Conservation (phyloP, 1,140 invertebrate genomes). For the Aradophagus sp. region DNA sequence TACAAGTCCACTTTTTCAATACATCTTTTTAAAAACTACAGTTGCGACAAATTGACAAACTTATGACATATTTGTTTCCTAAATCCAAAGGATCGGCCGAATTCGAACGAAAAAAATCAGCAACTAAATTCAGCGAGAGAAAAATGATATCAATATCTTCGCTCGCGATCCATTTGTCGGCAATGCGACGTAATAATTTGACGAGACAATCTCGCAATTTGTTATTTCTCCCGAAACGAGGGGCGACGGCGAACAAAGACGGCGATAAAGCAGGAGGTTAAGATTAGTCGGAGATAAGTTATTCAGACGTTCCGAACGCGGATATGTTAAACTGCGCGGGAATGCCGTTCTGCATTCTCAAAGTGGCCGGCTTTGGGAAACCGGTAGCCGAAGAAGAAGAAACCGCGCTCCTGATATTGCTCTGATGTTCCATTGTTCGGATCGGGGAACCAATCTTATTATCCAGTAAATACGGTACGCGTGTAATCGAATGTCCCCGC, state of each 20-base stretch:
- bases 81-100: no score
- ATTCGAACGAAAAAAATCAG: no score
- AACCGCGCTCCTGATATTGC: background rate
- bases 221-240: background rate
- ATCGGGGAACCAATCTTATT: conserved; percentile 44
- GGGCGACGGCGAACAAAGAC: background rate
- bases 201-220: background rate
- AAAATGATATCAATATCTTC: no score
- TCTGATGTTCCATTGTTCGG: conserved; percentile 38
- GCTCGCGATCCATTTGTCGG: no score
- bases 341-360: conserved; percentile 30
- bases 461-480: conserved; percentile 37
- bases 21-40: no score
- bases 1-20: no score
- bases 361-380: conserved; percentile 6
- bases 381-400: conserved; percentile 11
- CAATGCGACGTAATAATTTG: conserved; percentile 33
- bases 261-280: conserved; percentile 5
- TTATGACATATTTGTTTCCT: no score
- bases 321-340: conserved; percentile 24
- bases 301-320: conserved; percentile 16
- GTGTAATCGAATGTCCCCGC: conserved; percentile 39
- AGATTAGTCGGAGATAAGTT: conserved; percentile 14
- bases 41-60: no score
- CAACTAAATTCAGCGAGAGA: no score